phyloP scores from a whole-genome alignment of 2,113 vertebrate species.

The Tetrao urogallus region DNA sequence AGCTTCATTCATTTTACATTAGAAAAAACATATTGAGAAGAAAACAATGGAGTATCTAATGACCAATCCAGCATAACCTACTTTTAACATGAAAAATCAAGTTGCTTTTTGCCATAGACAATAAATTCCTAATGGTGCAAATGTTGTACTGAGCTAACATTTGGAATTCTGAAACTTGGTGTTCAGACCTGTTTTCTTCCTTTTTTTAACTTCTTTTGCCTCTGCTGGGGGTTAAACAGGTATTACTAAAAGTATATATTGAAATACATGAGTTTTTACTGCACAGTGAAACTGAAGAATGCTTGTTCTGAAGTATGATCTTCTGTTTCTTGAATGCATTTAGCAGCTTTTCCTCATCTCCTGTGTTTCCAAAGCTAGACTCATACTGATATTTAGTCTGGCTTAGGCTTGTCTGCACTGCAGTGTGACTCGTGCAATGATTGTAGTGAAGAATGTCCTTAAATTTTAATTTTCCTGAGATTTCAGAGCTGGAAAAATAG shows the following conservation, averaged over 20 bases:
- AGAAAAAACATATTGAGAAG: not conserved
- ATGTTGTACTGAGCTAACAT: not conserved
- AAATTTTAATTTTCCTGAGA: not conserved
- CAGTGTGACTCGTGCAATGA: not conserved
- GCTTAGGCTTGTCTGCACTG: not conserved
- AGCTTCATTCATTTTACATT: not conserved
- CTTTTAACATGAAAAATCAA: not conserved
- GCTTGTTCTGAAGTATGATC: not conserved
- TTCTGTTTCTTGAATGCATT: not conserved
- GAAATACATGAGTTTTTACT: not conserved
- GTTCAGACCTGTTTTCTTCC: not conserved
- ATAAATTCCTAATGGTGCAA: not conserved
- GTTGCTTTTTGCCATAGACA: not conserved
- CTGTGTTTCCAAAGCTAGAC: not conserved
- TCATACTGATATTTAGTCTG: not conserved
- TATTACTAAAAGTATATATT: not conserved
- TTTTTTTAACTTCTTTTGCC: not conserved
- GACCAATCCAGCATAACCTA: not conserved
- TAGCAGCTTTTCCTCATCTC: not conserved
- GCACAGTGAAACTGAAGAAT: not conserved
- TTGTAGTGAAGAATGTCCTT: not conserved
- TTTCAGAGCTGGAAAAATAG: not conserved
- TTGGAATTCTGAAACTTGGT: not conserved
- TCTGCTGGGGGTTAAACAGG: not conserved
- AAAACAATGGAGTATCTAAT: not conserved